Evolutionary conservation across 1,140 invertebrate species (phyloP).

Genomic region (Watersipora subatra): DNA sequence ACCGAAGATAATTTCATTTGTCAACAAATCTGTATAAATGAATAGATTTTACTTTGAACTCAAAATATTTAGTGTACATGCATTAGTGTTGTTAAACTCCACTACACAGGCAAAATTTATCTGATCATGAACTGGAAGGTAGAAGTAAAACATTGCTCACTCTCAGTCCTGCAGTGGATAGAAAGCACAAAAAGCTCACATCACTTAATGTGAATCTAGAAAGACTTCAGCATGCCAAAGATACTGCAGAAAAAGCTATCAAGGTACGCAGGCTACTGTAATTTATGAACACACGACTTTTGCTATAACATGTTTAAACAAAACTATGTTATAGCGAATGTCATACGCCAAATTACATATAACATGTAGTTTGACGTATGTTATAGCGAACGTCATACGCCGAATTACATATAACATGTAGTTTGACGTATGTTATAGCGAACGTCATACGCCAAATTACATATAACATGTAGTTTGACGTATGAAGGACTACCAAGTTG

Average conservation of each 20-base stretch:
- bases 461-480: too few relatives aligned
- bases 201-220: conserved; percentile 17
- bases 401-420: background rate
- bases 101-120: too few relatives aligned
- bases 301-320: background rate
- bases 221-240: conserved; percentile 29
- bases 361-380: background rate
- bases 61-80: too few relatives aligned
- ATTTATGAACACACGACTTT: background rate
- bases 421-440: background rate
- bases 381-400: background rate
- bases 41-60: too few relatives aligned
- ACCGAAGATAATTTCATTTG: too few relatives aligned
- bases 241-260: conserved; percentile 36
- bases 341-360: background rate
- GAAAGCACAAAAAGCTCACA: background rate
- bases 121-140: conserved; percentile 3
- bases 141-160: conserved; percentile 29
- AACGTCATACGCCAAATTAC: background rate
- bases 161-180: background rate
- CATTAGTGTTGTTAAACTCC: too few relatives aligned
- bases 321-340: background rate
- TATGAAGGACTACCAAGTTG: too few relatives aligned
- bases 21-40: too few relatives aligned
- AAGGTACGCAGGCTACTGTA: conserved; percentile 22